Percentiles rank a stretch among this genome's conserved stretches.
Evolutionary conservation across 2,888 invertebrate species (phyloP).

Genomic region (Spodoptera exigua): DNA sequence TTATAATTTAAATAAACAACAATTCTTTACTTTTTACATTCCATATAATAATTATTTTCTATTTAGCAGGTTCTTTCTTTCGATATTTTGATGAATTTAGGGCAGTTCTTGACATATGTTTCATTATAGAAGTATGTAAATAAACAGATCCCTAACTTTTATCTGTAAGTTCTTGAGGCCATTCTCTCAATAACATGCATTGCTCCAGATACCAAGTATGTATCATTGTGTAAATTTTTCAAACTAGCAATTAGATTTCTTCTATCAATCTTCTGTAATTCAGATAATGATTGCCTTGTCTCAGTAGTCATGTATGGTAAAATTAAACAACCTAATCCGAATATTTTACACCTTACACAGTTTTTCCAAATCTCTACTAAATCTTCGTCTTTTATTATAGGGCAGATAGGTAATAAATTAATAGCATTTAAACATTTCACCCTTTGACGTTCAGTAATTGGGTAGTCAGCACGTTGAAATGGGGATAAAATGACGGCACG

Average conservation of each 20-base stretch:
- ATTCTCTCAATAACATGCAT: conserved; percentile 84
- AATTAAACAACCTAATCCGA: conserved; percentile 82
- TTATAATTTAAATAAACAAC: too few relatives aligned
- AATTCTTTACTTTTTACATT: too few relatives aligned
- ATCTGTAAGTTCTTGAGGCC: conserved; percentile 71
- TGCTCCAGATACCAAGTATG: conserved; percentile 83
- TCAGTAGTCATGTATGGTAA: conserved; percentile 83
- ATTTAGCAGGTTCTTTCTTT: too few relatives aligned
- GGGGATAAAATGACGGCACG: conserved; percentile 81
- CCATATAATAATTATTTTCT: too few relatives aligned
- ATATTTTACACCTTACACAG: conserved; percentile 81
- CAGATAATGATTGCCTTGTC: conserved; percentile 75
- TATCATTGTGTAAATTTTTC: conserved; percentile 83
- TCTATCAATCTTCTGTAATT: conserved; percentile 82
- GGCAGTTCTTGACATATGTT: too few relatives aligned
- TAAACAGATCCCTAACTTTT: conserved; percentile 13
- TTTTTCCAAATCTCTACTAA: conserved; percentile 85
- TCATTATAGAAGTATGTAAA: too few relatives aligned
- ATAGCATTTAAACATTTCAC: conserved; percentile 80
- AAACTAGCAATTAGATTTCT: conserved; percentile 82
- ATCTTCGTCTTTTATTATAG: conserved; percentile 82
- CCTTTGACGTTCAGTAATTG: conserved; percentile 84
- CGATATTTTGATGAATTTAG: too few relatives aligned
- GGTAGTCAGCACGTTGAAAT: conserved; percentile 85
- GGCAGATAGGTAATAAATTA: conserved; percentile 83